Evolutionary conservation across 2,888 invertebrate genomes (phyloP), one percentile per base, ranked within the genome.

Genomic region (Phasia obesa): DNA sequence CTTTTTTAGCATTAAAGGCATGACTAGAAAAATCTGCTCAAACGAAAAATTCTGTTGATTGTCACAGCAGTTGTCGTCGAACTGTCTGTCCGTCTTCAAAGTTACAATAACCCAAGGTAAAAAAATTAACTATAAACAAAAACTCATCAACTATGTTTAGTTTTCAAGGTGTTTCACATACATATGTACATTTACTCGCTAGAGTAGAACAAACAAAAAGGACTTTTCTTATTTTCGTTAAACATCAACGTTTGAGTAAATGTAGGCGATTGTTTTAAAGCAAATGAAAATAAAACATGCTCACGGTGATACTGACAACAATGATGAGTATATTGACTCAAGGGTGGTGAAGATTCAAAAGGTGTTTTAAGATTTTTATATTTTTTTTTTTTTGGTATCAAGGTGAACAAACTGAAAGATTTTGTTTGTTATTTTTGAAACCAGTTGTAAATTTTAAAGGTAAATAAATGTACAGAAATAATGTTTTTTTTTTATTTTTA

Each of bases 351-450:
- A 60, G 62, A 31, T 69, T 65, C 57, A 57, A 75, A 57, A 75
- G 62, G 51, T 76, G 64, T 51, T 76, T 70, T 35, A 51, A 35
- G 35, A 35, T 35, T 35, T 47, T 47, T 47, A 47, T 17, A 13
- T 55, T 44, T 65, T 78, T 25, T 53, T 59, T 59, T 23, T 53
- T 62, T 47, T 38, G 17, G 38, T 83, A 71, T 82, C 83, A 83
- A 83, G 83, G 83, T 83, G 79, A 83, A 79, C 79, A 79, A 79
- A 78, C 83, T 83, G n/a, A 25, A 38, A 17, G 47, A 51, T 42
- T 60, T 70, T 59, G 15, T 64, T 64, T 65, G n/a, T 57, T 44
- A 27, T 69, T 67, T 69, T 74, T 42, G 59, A 49, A 71, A 80
- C 53, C 67, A 74, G 73, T 69, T 73, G 79, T 65, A 57, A 78